phyloP scores from a whole-genome alignment of 2,113 vertebrate genomes.

The Lethenteron reissneri region DNA sequence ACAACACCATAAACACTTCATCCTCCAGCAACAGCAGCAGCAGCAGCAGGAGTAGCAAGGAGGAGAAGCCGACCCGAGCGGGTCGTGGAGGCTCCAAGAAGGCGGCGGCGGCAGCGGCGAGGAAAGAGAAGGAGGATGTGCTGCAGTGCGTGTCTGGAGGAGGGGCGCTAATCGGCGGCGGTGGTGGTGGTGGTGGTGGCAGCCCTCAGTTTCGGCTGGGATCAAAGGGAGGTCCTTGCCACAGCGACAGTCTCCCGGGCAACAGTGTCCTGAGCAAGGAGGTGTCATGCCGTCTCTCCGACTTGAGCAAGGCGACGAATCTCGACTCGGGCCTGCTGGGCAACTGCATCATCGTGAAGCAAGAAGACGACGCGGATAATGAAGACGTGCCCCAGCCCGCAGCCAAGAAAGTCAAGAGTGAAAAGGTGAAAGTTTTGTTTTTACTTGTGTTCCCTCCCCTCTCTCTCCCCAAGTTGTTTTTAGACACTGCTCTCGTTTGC shows the following conservation, averaged over 20 bases:
- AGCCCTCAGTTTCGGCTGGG: constrained; percentile 14
- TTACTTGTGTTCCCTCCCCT: too few relatives aligned
- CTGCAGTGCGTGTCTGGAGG: constrained; percentile 35
- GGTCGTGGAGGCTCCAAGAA: constrained; percentile 70
- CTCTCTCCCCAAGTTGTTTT: too few relatives aligned
- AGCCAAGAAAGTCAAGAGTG: constrained; percentile 71
- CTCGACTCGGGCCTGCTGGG: constrained; percentile 70
- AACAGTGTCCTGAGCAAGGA: constrained; percentile 28
- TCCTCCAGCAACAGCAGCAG: constrained; percentile 60
- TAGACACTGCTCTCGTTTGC: too few relatives aligned
- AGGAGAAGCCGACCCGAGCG: constrained; percentile 70
- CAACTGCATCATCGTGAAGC: constrained; percentile 61
- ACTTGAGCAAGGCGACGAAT: constrained; percentile 76
- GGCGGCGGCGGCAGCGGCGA: constrained; percentile 45
- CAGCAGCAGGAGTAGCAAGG: constrained; percentile 56
- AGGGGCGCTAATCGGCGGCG: background rate
- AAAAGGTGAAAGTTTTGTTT: constrained; percentile 53
- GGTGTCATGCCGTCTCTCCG: constrained; percentile 34
- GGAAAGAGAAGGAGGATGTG: constrained; percentile 56
- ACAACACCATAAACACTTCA: constrained; percentile 38
- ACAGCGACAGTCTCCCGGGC: constrained; percentile 47
- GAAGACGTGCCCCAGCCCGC: constrained; percentile 50
- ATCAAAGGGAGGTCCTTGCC: constrained; percentile 50
- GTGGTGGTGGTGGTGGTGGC: constrained; percentile 25
- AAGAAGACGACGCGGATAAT: constrained; percentile 60